These are phyloP conservation scores for Drosophila putrida DNA, from an alignment of 2,888 invertebrate species.

Conservation along the genomic window DNA sequence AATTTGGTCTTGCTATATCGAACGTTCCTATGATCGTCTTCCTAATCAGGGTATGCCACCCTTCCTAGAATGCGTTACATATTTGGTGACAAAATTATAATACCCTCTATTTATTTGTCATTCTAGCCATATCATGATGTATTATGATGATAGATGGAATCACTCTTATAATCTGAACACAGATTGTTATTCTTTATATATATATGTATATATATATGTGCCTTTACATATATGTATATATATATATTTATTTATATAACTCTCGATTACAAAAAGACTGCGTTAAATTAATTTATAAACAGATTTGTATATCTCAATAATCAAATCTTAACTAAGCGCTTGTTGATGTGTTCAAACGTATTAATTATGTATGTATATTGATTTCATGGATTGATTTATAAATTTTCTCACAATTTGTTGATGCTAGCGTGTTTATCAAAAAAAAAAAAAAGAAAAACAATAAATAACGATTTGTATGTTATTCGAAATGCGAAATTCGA, in stretches of 20 bases:
- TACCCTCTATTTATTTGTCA: too few relatives aligned
- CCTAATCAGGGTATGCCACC: too few relatives aligned
- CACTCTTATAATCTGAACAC: not conserved
- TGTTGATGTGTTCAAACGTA: conserved; percentile 6
- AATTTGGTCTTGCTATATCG: too few relatives aligned
- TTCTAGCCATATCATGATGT: too few relatives aligned
- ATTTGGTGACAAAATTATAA: too few relatives aligned
- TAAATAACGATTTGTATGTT: conserved; percentile 9
- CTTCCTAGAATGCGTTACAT: too few relatives aligned
- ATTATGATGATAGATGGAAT: not conserved
- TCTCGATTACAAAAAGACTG: conserved; percentile 65
- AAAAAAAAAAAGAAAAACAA: not conserved
- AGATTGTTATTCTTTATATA: conserved; percentile 6
- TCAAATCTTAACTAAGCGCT: conserved; percentile 8
- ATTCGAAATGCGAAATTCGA: not conserved
- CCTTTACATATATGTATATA: conserved; percentile 18
- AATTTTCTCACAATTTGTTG: conserved; percentile 3
- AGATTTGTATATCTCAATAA: conserved; percentile 10
- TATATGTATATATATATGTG: conserved; percentile 18
- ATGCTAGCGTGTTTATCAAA: conserved; percentile 4
- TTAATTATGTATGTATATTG: conserved; percentile 11
- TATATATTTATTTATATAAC: conserved; percentile 50
- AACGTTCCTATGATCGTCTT: too few relatives aligned
- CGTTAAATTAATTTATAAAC: conserved; percentile 14
- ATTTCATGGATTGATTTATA: conserved; percentile 7